Base-by-base conservation (phyloP, 2,113 vertebrate species). In the Varanus salvator region DNA sequence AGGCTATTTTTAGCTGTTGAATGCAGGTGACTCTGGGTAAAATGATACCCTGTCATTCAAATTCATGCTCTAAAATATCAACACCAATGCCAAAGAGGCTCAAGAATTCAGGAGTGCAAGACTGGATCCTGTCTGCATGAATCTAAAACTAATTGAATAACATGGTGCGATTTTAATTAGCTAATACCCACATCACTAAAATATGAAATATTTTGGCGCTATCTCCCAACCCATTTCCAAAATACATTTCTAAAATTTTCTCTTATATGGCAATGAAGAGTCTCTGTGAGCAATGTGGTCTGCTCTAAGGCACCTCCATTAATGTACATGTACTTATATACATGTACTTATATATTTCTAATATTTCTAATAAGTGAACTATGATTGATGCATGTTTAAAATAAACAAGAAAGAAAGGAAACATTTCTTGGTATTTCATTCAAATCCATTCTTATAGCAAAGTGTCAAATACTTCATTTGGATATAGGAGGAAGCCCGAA, bases 401-500 rank as follows among this genome's bases (percentile, higher is more conserved):
- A 52, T 48, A 7, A 27, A 84, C 71, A 74, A 29, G n/a, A 12
- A 75, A 76, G 38, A 31, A 48, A 60, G 78, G 50, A 3, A 1
- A 0, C 0, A 0, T 12, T 83, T 71, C 84, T 68, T 44, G 0
- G 34, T 0, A n/a, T 0, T 23, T 0, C 1, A n/a, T n/a, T 34
- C 38, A 76, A 87, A 31, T 5, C 34, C 3, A 85, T 44, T 17
- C 12, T 95, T 95, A 97, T 0, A 95, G 87, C 27, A 94, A 76
- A 6, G 90, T 90, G 84, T 95, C 93, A 2, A 89, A 71, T 1
- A 74, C 57, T 68, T 95, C 94, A 84, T 98, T 98, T 0, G 98
- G 96, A 90, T 98, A 99, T 48, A 99, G 97, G 92, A 99, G 97
- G 92, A 99, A 99, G 14, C 99, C 99, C 1, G 98, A 98, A 89